Base-by-base conservation (phyloP, 2,113 vertebrate genomes). In the Grammomys surdaster region DNA sequence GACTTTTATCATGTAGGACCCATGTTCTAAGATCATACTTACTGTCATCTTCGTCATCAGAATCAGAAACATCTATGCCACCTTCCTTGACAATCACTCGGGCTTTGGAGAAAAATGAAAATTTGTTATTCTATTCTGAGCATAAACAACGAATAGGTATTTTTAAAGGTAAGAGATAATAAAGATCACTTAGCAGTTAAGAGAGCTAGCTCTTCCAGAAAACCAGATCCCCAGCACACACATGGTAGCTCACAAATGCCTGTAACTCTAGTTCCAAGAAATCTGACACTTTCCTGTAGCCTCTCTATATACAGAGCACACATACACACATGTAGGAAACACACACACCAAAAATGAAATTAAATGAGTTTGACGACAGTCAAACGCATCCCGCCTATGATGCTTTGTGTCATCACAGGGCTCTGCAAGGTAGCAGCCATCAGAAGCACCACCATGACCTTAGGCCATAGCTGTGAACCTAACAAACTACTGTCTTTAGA, bases 11-110 rank as follows among this genome's bases (percentile, higher is more conserved):
- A 20, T 69, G 75, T 20, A 72, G 43, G 6, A 73, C 4, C 7
- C n/a, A 65, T 65, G 84, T 28, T 65, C 40, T 46, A 73, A 70
- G 70, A 88, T 76, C 89, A 80, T 77, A 99, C 99, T 98, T 98
- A 99, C 99, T 98, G 90, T 99, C 99, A 96, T 99, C 99, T 92
- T 99, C 99, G 56, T 99, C 99, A 24, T 99, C 99, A 60, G 99
- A 99, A 97, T 99, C 99, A 0, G 99, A 99, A 97, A 99, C 99
- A 93, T 99, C 98, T 82, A 99, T 97, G 63, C 99, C 99, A 43
- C 98, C 99, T 96, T 99, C 99, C 94, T 98, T 98, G 97, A 99
- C 96, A 58, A 98, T 98, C 92, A 99, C 98, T 97, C 99, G 98
- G 96, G 99, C 99, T 99, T 98, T 82, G 5, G 91, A 95, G 84